Percentiles rank a stretch among this genome's conserved stretches.
Evolutionary conservation across 2,797 vertebrate genomes (phyloP).

Genomic region (Acridotheres tristis): DNA sequence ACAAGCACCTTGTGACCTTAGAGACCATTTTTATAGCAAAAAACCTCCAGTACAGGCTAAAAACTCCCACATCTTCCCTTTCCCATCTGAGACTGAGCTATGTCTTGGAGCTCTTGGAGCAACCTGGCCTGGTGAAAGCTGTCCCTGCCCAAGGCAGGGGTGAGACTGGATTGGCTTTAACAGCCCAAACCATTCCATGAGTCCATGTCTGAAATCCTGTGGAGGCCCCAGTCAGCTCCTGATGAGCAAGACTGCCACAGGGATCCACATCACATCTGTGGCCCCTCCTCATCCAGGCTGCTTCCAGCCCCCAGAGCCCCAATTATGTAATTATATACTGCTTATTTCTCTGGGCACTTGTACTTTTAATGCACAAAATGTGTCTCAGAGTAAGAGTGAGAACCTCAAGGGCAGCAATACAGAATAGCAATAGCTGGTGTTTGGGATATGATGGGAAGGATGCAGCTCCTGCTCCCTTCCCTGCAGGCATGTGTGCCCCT

Average conservation of each 20-base stretch:
- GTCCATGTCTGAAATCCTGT: accelerated
- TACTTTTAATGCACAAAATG: accelerated
- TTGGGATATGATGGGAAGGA: background rate
- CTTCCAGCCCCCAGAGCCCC: background rate
- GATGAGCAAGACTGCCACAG: background rate
- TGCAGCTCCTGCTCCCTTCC: background rate
- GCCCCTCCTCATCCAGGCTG: background rate
- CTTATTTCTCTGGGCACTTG: background rate
- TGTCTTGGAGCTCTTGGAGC: background rate
- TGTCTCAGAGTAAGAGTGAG: background rate
- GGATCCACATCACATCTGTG: background rate
- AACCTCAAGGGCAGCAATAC: accelerated
- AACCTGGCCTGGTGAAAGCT: too few species aligned
- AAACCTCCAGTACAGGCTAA: background rate
- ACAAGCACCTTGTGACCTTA: background rate
- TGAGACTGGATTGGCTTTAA: background rate
- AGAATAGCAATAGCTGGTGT: background rate
- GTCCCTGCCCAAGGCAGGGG: background rate
- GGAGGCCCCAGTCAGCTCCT: accelerated
- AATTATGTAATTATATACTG: accelerated
- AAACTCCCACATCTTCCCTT: background rate
- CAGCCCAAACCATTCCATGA: background rate
- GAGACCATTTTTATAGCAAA: background rate
- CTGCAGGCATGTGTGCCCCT: background rate
- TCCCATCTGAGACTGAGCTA: background rate